Evolutionary conservation across 2,113 vertebrate species (phyloP).

Genomic region (Odobenus rosmarus): DNA sequence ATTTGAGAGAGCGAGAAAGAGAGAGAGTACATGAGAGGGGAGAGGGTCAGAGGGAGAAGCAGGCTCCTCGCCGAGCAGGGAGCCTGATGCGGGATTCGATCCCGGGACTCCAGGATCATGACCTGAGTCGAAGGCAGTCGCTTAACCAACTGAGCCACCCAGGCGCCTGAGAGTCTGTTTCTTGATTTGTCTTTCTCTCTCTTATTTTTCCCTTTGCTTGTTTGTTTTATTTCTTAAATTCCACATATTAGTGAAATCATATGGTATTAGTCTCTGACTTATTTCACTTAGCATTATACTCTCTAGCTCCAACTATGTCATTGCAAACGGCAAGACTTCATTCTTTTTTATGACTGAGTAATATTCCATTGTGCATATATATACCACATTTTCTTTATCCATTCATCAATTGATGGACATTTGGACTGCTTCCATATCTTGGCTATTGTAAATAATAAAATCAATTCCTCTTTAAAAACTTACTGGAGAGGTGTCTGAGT

Average conservation of each 20-base stretch:
- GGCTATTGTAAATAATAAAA: background rate
- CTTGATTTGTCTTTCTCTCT: background rate
- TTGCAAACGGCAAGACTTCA: background rate
- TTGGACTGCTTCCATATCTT: background rate
- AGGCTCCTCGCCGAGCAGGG: no score
- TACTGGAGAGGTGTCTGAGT: background rate
- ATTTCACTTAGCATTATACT: no score
- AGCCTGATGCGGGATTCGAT: no score
- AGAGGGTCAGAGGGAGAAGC: no score
- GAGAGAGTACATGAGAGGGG: no score
- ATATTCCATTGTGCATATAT: background rate
- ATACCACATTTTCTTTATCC: no score
- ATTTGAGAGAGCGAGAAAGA: no score
- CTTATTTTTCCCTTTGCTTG: background rate
- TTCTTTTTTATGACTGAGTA: background rate
- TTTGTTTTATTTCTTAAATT: background rate
- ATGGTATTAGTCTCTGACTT: no score
- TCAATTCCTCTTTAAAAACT: background rate
- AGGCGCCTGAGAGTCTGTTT: background rate
- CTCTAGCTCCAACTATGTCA: no score
- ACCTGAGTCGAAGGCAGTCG: no score
- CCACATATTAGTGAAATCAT: background rate
- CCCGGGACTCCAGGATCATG: no score
- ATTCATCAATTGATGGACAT: background rate
- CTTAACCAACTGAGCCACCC: no score